Evolutionary conservation across 2,797 vertebrate genomes (phyloP).

Genomic region (Myotis findleyi): DNA sequence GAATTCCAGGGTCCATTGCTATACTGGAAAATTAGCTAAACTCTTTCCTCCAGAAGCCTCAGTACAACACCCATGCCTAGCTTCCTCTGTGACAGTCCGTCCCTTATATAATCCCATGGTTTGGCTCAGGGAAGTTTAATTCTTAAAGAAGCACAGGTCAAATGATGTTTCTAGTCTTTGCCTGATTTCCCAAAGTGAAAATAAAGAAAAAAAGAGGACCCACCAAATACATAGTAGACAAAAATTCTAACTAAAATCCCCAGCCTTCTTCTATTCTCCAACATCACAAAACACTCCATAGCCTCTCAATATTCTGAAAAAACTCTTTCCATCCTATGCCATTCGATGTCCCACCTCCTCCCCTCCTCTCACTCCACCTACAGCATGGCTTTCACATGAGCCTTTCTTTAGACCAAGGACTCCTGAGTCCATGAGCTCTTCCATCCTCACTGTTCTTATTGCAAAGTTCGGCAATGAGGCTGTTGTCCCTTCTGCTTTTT

Average conservation of each 20-base stretch:
- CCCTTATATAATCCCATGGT: background rate
- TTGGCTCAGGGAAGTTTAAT: background rate
- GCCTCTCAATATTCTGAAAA: background rate
- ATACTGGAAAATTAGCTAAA: background rate
- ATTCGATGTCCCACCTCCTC: too few relatives aligned
- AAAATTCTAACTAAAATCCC: background rate
- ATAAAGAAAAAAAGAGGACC: background rate
- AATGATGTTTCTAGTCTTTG: background rate
- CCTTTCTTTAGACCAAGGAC: background rate
- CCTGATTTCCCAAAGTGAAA: background rate
- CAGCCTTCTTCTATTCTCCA: background rate
- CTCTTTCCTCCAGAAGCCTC: background rate
- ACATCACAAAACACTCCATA: background rate
- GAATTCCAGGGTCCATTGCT: background rate
- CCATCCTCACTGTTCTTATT: background rate
- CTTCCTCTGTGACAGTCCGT: background rate
- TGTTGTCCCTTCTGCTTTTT: background rate
- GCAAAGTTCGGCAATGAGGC: background rate
- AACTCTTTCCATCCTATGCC: background rate
- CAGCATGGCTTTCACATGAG: background rate
- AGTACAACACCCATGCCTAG: background rate
- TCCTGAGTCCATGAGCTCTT: background rate
- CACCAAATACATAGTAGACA: background rate
- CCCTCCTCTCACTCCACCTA: background rate
- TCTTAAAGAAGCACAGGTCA: background rate